These are phyloP conservation scores for Porites cylindrica DNA, from an alignment of 92 coral and sea anemone genomes.

Conservation along the genomic window DNA sequence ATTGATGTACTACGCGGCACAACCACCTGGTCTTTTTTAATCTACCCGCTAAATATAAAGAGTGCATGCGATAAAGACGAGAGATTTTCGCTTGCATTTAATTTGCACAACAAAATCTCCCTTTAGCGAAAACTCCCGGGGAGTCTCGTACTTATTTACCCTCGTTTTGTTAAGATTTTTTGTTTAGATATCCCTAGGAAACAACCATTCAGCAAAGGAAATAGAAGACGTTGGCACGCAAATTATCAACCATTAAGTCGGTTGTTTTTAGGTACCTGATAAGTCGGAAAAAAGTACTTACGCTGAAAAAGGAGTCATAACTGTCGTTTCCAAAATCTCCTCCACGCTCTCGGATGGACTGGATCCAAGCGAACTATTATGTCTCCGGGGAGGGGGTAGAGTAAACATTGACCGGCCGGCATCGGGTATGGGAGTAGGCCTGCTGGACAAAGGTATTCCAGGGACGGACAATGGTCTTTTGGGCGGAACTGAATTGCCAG, in stretches of 20 bases:
- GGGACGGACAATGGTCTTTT: slow-evolving; percentile 54
- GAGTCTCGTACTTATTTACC: too few relatives aligned
- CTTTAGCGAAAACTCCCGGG: too few relatives aligned
- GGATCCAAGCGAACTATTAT: slow-evolving; percentile 53
- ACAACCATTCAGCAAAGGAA: too few relatives aligned
- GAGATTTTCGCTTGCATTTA: too few relatives aligned
- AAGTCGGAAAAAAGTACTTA: not conserved
- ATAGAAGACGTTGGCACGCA: too few relatives aligned
- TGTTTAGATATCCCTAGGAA: too few relatives aligned
- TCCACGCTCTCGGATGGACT: slow-evolving; percentile 65
- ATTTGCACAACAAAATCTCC: too few relatives aligned
- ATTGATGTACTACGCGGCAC: not conserved
- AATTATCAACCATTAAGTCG: too few relatives aligned
- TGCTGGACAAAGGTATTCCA: slow-evolving; percentile 2
- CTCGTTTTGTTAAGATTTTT: too few relatives aligned
- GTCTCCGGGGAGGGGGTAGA: slow-evolving; percentile 37
- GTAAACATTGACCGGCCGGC: slow-evolving; percentile 21
- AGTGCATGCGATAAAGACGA: too few relatives aligned
- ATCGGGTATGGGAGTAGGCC: not conserved
- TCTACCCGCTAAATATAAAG: not conserved
- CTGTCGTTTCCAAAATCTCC: slow-evolving; percentile 62
- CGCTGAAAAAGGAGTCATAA: slow-evolving; percentile 69
- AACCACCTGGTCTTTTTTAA: not conserved
- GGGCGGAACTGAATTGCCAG: not conserved
- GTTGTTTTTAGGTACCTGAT: not conserved